Conservation (phyloP, 2,113 vertebrate genomes). For the Takifugu bimaculatus region DNA sequence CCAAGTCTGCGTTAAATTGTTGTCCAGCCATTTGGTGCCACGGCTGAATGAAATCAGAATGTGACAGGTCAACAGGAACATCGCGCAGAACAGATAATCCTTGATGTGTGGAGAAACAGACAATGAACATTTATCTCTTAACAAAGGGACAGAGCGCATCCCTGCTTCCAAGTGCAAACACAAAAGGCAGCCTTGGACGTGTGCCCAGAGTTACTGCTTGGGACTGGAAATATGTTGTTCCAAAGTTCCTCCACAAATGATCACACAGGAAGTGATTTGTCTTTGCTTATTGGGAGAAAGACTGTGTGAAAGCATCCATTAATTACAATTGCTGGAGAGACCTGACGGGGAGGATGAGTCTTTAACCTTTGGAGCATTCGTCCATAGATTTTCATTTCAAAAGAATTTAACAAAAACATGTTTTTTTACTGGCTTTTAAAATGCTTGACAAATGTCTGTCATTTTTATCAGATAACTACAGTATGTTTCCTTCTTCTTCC, state of each 20-base stretch:
- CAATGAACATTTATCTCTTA: slow-evolving; percentile 30
- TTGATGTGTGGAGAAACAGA: slow-evolving; percentile 16
- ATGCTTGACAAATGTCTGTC: no score
- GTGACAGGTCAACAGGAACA: slow-evolving; percentile 10
- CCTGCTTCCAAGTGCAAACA: slow-evolving; percentile 25
- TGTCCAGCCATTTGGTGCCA: slow-evolving; percentile 14
- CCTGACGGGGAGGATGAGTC: slow-evolving; percentile 14
- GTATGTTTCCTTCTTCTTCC: no score
- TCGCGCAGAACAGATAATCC: slow-evolving; percentile 17
- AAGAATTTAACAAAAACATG: not conserved
- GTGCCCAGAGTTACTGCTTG: slow-evolving; percentile 33
- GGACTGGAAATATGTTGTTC: slow-evolving; percentile 42
- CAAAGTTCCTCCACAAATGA: slow-evolving; percentile 33
- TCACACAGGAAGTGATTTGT: slow-evolving; percentile 59
- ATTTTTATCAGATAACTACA: no score
- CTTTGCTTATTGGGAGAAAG: slow-evolving; percentile 48
- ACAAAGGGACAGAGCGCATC: slow-evolving; percentile 42
- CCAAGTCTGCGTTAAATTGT: slow-evolving; percentile 6
- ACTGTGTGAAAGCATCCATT: slow-evolving; percentile 43
- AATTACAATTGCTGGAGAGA: slow-evolving; percentile 36
- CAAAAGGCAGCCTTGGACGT: slow-evolving; percentile 54
- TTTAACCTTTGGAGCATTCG: slow-evolving; percentile 1
- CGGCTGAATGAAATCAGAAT: slow-evolving; percentile 21
- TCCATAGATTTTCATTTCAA: not conserved
- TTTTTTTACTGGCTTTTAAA: not conserved